phyloP scores from a whole-genome alignment of 1,140 invertebrate genomes.

The Arion vulgaris region DNA sequence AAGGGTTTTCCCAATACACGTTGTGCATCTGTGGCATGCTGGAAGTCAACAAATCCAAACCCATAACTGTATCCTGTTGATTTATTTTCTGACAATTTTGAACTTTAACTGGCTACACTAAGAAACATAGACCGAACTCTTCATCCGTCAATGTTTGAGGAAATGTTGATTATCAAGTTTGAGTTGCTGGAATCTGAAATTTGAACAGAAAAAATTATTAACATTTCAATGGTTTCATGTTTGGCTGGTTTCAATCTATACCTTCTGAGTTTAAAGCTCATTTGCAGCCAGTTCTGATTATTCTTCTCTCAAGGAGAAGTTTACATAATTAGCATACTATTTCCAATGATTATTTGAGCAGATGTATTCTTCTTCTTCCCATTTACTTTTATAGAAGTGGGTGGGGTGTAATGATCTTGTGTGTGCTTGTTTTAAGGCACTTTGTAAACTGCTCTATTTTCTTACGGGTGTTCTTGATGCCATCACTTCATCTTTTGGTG shows the following conservation, averaged over 20 bases:
- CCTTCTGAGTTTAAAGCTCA: too few species aligned
- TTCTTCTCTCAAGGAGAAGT: too few species aligned
- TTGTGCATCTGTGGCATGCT: conserved; percentile 86
- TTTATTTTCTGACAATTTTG: conserved; percentile 85
- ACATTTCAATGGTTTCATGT: not conserved
- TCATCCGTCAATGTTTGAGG: conserved; percentile 94
- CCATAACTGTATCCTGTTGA: conserved; percentile 94
- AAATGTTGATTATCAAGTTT: conserved; percentile 95
- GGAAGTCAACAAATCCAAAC: conserved; percentile 96
- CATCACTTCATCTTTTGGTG: too few species aligned
- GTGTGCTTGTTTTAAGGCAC: too few species aligned
- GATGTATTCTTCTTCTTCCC: too few species aligned
- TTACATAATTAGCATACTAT: too few species aligned
- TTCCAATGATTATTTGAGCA: too few species aligned
- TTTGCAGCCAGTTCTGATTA: not conserved
- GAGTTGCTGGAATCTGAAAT: conserved; percentile 65
- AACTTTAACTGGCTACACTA: conserved; percentile 84
- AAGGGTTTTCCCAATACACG: conserved; percentile 86
- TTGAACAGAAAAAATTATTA: conserved; percentile 11
- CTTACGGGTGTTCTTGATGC: too few species aligned
- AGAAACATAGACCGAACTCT: conserved; percentile 90
- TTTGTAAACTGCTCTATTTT: too few species aligned
- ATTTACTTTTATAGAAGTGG: too few species aligned
- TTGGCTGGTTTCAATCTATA: not conserved
- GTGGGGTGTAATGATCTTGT: too few species aligned